Base-by-base conservation (phyloP, 2,888 invertebrate genomes). In the Orgyia antiqua region DNA sequence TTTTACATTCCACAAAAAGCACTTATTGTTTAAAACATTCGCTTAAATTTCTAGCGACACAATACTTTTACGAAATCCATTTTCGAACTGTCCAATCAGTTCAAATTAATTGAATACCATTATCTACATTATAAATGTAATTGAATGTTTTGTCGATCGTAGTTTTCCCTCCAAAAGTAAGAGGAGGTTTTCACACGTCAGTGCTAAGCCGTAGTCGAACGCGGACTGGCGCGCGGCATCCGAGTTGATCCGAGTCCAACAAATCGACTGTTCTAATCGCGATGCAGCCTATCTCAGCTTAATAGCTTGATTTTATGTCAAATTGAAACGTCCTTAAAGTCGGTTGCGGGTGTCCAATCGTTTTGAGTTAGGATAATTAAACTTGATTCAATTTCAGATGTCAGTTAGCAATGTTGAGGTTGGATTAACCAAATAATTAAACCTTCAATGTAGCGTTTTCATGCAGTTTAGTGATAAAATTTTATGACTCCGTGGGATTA, bases 81-180 rank as follows among this genome's bases (percentile, higher is more conserved):
- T 8, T 24, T 13, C 23, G 10, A 10, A 25, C 15, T 12, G 27
- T 35, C 10, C 69, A 72, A 71, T 62, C 58, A 62, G 50, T 58
- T 58, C 59, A 44, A 44, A 36, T 13, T 36, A 18, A 38, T 33
- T 24, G 2, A 9, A 24, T n/a, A 8, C 13, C 7, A 24, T 13
- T 2, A 24, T 13, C 4, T 3, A n/a, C 8, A 23, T 13, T 23
- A 21, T 36, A 38, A 29, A 33, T 35, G 31, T 34, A 37, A 54
- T 48, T 37, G 34, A 36, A n/a, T 37, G 26, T 24, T 15, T 17
- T 13, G n/a, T 50, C 64, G 58, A 44, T 55, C 45, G 52, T 79
- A 79, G 64, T 80, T 79, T 79, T 76, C 73, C 77, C 74, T 69
- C 73, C 72, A 58, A 67, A 52, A 40, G 11, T 33, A 31, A 5